phyloP scores from a whole-genome alignment of 1,140 invertebrate genomes.

The Battus philenor region DNA sequence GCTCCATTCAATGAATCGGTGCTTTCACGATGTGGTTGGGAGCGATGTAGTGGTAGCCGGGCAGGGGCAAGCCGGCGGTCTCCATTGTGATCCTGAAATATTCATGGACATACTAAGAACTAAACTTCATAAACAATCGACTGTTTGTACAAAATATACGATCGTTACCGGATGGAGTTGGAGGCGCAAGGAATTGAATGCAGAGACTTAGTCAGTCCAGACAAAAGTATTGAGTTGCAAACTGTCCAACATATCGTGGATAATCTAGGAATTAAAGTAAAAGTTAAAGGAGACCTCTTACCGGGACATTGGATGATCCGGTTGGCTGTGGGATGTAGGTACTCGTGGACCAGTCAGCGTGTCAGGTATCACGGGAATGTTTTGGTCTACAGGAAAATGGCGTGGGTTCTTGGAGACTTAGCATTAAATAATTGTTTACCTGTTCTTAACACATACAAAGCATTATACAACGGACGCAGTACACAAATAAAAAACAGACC shows the following conservation, averaged over 20 bases:
- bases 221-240: conserved; percentile 1
- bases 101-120: background rate
- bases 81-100: conserved; percentile 92
- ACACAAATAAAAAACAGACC: conserved; percentile 35
- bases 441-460: conserved; percentile 14
- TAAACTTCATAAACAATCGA: no score
- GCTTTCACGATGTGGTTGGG: conserved; percentile 95
- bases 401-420: conserved; percentile 60
- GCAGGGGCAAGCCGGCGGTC: conserved; percentile 91
- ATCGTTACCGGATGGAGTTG: conserved; percentile 2
- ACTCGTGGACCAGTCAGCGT: conserved; percentile 60
- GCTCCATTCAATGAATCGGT: conserved; percentile 87
- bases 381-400: conserved; percentile 62
- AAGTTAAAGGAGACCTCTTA: conserved; percentile 70
- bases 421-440: conserved; percentile 25
- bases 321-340: conserved; percentile 69
- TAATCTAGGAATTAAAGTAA: conserved; percentile 60
- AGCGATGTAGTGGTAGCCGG: conserved; percentile 92
- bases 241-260: conserved; percentile 24
- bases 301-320: conserved; percentile 68
- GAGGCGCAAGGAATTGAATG: conserved; percentile 3
- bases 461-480: background rate
- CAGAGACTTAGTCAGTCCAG: background rate
- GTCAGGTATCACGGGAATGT: conserved; percentile 63
- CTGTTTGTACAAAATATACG: no score